Base-by-base conservation (phyloP, 1,140 invertebrate genomes). In the Psilanteris sp. region DNA sequence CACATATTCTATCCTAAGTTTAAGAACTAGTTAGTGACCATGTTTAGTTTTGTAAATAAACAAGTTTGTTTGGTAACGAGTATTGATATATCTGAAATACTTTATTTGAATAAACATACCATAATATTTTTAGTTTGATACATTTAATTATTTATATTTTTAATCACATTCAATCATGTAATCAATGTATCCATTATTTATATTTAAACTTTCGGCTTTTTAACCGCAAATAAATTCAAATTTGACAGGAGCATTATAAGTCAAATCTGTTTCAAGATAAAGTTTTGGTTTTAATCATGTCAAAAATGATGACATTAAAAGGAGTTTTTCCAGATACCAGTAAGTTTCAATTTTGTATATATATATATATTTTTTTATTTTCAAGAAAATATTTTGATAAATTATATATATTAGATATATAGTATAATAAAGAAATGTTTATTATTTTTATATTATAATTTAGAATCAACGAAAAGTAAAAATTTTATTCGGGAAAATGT, bases 401-500 rank as follows among this genome's bases (percentile, higher is more conserved):
- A n/a, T n/a, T n/a, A n/a, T n/a, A n/a, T n/a, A n/a, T n/a, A n/a
- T n/a, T n/a, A n/a, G n/a, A n/a, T n/a, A n/a, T n/a, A n/a, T n/a
- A n/a, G n/a, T n/a, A n/a, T n/a, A n/a, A 20, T 20, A 20, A 3
- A 20, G 2, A 20, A 3, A 20, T 20, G 18, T 20, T 2, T 20
- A 5, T 20, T 2, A 2, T 20, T 20, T 20, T 3, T 20, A 3
- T 20, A 3, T 20, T 20, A 3, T 20, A 10, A 39, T 67, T 9
- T 34, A 89, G 88, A 86, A 59, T 79, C 83, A 27, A 44, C 50
- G 4, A 77, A 68, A 20, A 71, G 79, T 44, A 88, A 85, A 78
- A 88, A 89, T 77, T 89, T 88, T 26, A 87, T 89, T 55, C 81
- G 83, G 4, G 88, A 88, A 77, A 89, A 89, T 81, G 80, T 88